Percentiles rank a stretch among this genome's conserved stretches.
Conservation (phyloP, 2,797 vertebrate genomes). For the Carduelis carduelis region DNA sequence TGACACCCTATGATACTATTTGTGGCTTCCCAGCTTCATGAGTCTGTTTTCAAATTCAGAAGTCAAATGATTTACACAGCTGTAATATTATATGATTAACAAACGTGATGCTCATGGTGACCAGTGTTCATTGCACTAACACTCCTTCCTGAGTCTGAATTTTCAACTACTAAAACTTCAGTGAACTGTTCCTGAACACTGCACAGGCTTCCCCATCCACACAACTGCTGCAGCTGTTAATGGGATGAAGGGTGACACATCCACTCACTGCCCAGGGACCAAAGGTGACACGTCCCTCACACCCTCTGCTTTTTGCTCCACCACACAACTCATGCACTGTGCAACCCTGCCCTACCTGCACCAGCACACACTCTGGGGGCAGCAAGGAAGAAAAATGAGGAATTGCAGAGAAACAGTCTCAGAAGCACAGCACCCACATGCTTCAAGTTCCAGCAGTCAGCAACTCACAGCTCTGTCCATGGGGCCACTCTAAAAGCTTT, state of each 20-base stretch:
- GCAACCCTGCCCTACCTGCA: neutral
- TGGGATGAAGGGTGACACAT: neutral
- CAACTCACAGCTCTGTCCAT: neutral
- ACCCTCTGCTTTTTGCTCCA: neutral
- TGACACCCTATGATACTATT: neutral
- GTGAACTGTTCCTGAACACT: neutral
- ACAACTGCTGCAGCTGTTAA: neutral
- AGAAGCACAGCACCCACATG: accelerated
- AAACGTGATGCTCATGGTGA: neutral
- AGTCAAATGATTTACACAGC: neutral
- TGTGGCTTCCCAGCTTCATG: neutral
- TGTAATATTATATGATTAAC: neutral
- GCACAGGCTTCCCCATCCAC: neutral
- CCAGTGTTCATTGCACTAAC: neutral
- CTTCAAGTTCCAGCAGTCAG: neutral
- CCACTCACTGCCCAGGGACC: neutral
- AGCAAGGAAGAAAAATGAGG: neutral
- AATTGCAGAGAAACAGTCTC: neutral
- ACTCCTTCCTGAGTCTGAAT: neutral
- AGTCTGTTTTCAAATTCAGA: neutral
- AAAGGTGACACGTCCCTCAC: accelerated
- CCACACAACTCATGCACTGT: accelerated
- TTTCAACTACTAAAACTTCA: neutral
- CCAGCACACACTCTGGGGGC: neutral
- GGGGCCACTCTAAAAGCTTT: neutral